These are phyloP conservation scores for Rhinoderma darwinii DNA, from an alignment of 2,113 vertebrate genomes.

Conservation along the genomic window DNA sequence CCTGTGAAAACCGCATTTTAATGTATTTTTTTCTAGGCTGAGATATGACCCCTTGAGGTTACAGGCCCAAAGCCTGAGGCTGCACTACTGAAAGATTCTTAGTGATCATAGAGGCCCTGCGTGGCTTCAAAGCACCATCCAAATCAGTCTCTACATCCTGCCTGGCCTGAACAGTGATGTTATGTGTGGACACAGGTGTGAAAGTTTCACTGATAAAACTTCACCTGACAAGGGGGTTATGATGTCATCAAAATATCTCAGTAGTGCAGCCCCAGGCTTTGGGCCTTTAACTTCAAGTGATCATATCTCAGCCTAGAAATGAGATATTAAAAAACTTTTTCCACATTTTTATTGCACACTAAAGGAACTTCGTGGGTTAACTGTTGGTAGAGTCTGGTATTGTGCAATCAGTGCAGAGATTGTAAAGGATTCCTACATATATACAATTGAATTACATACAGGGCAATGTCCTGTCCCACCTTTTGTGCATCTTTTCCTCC, in stretches of 20 bases:
- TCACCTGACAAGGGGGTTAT: no score
- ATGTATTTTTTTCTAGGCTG: background rate
- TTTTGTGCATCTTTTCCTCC: constrained; percentile 94
- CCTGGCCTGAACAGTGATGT: no score
- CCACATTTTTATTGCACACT: no score
- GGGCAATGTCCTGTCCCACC: constrained; percentile 67
- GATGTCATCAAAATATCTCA: background rate
- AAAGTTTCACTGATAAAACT: no score
- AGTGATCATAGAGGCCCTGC: no score
- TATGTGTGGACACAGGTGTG: no score
- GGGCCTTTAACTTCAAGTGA: background rate
- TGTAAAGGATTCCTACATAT: no score
- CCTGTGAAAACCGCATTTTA: background rate
- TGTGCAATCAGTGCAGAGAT: no score
- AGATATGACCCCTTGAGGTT: background rate
- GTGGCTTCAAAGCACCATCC: no score
- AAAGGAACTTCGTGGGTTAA: no score
- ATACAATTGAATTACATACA: background rate
- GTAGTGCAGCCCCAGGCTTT: background rate
- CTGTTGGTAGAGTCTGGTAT: no score
- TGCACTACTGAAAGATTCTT: background rate
- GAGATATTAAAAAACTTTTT: background rate
- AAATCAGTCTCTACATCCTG: no score
- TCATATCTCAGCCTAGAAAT: background rate
- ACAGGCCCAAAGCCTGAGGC: background rate